Percentiles rank a stretch among this genome's conserved stretches.
Conservation (phyloP, 2,113 vertebrate genomes). For the Pandion haliaetus region DNA sequence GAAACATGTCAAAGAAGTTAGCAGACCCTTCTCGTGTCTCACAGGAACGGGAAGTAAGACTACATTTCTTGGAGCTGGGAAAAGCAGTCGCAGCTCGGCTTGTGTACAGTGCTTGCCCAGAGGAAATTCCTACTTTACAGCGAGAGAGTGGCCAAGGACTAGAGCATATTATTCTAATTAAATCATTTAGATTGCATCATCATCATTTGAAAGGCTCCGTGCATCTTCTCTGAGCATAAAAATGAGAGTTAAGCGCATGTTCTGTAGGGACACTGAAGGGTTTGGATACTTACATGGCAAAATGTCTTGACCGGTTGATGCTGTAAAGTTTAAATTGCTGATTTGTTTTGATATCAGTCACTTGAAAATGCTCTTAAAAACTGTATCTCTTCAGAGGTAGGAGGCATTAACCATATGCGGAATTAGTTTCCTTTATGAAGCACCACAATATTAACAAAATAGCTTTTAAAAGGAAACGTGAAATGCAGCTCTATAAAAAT, state of each 20-base stretch:
- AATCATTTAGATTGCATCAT: constrained; percentile 14
- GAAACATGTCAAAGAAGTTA: constrained; percentile 18
- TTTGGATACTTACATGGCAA: neutral
- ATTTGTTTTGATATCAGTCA: neutral
- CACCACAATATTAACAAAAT: neutral
- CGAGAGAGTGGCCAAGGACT: neutral
- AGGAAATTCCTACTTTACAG: constrained; percentile 55
- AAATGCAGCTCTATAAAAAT: neutral
- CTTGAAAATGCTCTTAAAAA: neutral
- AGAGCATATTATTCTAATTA: constrained; percentile 50
- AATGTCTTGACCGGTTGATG: neutral
- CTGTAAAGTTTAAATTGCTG: neutral
- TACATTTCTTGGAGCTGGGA: neutral
- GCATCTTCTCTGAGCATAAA: neutral
- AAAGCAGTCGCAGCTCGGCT: neutral
- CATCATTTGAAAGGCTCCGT: neutral
- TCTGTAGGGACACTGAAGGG: neutral
- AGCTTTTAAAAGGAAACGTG: neutral
- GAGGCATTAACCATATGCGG: neutral
- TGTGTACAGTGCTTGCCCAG: neutral
- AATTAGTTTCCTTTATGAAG: neutral
- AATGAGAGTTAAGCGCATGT: neutral
- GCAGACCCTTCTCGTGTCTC: neutral
- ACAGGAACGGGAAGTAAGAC: constrained; percentile 17
- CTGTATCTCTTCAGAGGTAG: neutral